Percentiles rank a stretch among this genome's conserved stretches.
phyloP scores from a whole-genome alignment of 2,113 vertebrate species.

The Vimba vimba region DNA sequence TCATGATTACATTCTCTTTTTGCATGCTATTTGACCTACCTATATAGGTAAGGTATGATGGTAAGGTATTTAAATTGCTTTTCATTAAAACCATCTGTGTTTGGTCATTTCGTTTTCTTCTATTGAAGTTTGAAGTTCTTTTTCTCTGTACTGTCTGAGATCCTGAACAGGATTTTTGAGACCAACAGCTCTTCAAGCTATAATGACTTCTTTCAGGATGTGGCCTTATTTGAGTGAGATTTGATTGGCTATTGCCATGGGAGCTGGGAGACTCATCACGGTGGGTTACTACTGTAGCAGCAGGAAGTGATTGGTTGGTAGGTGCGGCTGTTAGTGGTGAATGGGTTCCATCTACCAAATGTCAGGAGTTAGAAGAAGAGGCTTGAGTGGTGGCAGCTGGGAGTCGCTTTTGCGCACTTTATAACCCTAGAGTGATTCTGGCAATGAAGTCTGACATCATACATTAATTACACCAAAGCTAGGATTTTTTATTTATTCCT shows the following conservation, averaged over 20 bases:
- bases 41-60: not conserved
- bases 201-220: conserved; percentile 53
- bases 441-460: not conserved
- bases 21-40: not conserved
- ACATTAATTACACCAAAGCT: not conserved
- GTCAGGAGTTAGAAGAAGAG: conserved; percentile 57
- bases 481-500: too few species aligned
- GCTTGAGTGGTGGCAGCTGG: conserved; percentile 20
- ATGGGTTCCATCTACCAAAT: conserved; percentile 66
- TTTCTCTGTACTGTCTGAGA: conserved; percentile 7
- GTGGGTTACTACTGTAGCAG: conserved; percentile 36
- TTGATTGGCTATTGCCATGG: conserved; percentile 29
- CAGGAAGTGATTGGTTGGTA: conserved; percentile 54
- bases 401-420: not conserved
- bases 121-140: not conserved
- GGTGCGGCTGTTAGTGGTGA: conserved; percentile 47
- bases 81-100: not conserved
- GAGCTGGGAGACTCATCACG: conserved; percentile 8
- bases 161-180: not conserved
- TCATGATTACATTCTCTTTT: not conserved
- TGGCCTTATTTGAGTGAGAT: conserved; percentile 37
- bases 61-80: not conserved
- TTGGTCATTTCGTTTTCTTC: not conserved
- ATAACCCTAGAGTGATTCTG: not conserved
- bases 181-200: not conserved